A percentile compares a stretch with the other conserved stretches of the same genome.
phyloP scores from a whole-genome alignment of 2,888 invertebrate species.

The Tuberolachnus salignus region DNA sequence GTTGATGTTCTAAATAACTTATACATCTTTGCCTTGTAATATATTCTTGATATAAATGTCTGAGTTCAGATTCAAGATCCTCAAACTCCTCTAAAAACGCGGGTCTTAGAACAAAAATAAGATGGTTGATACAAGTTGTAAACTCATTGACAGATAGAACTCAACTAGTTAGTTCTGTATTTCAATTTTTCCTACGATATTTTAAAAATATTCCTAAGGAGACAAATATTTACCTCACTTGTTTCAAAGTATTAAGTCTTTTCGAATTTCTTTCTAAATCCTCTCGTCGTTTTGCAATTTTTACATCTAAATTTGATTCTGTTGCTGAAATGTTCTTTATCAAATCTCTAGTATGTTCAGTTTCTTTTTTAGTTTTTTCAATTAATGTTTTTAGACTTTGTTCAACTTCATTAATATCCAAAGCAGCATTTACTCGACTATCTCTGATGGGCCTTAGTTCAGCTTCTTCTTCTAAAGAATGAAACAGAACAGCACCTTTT shows the following conservation, averaged over 20 bases:
- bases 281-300: slow-evolving; percentile 86
- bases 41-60: slow-evolving; percentile 84
- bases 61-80: slow-evolving; percentile 82
- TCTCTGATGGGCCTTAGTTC: slow-evolving; percentile 75
- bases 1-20: slow-evolving; percentile 84
- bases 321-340: slow-evolving; percentile 87
- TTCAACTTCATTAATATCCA: slow-evolving; percentile 83
- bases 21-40: slow-evolving; percentile 86
- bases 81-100: slow-evolving; percentile 97
- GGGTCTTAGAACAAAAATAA: slow-evolving; percentile 68
- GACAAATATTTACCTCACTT: slow-evolving; percentile 74
- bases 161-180: too few species aligned
- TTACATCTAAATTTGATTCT: slow-evolving; percentile 85
- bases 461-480: slow-evolving; percentile 88
- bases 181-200: too few species aligned
- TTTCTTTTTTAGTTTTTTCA: slow-evolving; percentile 72
- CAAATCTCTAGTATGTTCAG: slow-evolving; percentile 75
- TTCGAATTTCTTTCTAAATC: slow-evolving; percentile 94
- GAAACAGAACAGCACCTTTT: slow-evolving; percentile 88
- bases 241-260: slow-evolving; percentile 88
- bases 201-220: too few species aligned
- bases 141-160: neutral
- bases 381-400: slow-evolving; percentile 77
- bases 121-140: neutral
- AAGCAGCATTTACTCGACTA: slow-evolving; percentile 78